These are phyloP conservation scores for Scleropages formosus DNA, from an alignment of 2,797 vertebrate species.

Conservation along the genomic window DNA sequence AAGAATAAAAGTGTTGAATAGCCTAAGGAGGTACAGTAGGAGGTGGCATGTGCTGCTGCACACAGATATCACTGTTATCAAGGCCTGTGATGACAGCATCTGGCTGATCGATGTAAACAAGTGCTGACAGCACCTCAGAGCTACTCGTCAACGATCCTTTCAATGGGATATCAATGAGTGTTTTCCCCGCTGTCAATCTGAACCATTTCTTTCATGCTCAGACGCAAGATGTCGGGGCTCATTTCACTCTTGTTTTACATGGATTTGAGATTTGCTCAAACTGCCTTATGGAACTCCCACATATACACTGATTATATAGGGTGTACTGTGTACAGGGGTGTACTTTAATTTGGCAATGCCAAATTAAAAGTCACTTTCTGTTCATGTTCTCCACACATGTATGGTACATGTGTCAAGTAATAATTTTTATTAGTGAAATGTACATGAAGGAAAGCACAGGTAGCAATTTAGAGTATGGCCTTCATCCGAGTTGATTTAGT, in stretches of 20 bases:
- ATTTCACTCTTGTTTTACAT: background rate
- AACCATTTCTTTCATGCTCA: background rate
- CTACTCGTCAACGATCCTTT: background rate
- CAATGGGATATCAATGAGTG: background rate
- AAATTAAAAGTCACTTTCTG: too few species aligned
- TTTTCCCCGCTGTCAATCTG: constrained; percentile 12
- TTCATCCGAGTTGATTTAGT: background rate
- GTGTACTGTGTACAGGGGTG: too few species aligned
- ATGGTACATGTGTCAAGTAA: too few species aligned
- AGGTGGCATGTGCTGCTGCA: background rate
- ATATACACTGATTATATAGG: too few species aligned
- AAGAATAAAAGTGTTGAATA: background rate
- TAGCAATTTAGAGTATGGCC: background rate
- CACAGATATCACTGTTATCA: background rate
- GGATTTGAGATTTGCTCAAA: too few species aligned
- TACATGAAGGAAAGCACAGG: background rate
- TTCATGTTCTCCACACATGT: background rate
- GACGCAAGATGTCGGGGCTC: background rate
- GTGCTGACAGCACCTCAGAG: background rate
- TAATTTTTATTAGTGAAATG: background rate
- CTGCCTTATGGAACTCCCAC: too few species aligned
- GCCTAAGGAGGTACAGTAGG: background rate
- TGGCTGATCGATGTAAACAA: background rate
- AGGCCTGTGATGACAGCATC: background rate
- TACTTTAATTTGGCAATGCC: background rate